Base-by-base conservation (phyloP, 2,888 invertebrate species). In the Aporophyla lueneburgensis region DNA sequence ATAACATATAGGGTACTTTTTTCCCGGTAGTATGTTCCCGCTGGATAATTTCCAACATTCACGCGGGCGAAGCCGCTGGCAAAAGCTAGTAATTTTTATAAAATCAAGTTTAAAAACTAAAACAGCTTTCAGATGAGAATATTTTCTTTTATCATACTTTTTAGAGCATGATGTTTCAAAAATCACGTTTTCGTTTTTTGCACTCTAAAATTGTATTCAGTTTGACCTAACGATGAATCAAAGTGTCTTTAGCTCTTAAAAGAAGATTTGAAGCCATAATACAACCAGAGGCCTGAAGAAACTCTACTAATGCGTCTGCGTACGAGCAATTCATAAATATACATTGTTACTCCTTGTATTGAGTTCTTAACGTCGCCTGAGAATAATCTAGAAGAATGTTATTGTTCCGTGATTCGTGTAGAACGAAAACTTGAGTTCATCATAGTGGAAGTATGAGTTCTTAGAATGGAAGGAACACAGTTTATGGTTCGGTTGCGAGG, bases 251-350 rank as follows among this genome's bases (percentile, higher is more conserved):
- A n/a, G 9, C 10, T 63, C 10, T 19, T n/a, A 10, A 24, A 63
- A 33, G 10, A 24, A 5, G 19, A 63, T 24, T 63, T 24, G 10
- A 63, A 43, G 19, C 6, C 10, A 24, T 10, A 43, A 43, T 10
- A 43, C n/a, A 16, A 16, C 0, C 10, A 63, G n/a, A 24, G 43
- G 19, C 43, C 6, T 43, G 9, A 16, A 6, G 5, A 63, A 63
- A 63, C 19, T 43, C 43, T 24, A 43, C 2, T 4, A 10, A 33
- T 51, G 9, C 19, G 27, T 33, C 10, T 16, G n/a, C n/a, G n/a
- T 82, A 72, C 82, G n/a, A 40, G 12, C 82, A 70, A 74, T 65
- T 70, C 54, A 78, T 85, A 78, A 77, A 82, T 85, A 85, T 53
- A 74, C 79, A 79, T 76, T 66, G 62, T 74, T 59, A 65, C 61